Evolutionary conservation across 2,888 invertebrate species (phyloP).

Genomic region (Chrysina gloriosa): DNA sequence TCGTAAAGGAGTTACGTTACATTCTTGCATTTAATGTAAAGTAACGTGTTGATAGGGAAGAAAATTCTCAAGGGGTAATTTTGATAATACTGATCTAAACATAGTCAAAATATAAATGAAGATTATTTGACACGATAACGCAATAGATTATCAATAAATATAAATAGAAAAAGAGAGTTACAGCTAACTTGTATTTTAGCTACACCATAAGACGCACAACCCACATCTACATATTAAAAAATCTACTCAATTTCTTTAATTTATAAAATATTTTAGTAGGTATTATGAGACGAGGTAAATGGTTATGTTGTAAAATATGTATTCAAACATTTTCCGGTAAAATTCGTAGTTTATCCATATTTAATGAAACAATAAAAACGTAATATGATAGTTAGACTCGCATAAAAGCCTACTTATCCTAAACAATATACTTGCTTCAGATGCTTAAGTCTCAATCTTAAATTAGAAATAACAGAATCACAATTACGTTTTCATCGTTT

Average conservation of each 20-base stretch:
- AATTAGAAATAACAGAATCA: background rate
- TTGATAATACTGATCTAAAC: slow-evolving; percentile 8
- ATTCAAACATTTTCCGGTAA: background rate
- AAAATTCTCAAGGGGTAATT: too few species aligned
- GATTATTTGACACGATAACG: slow-evolving; percentile 17
- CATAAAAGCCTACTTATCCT: too few species aligned
- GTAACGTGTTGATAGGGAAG: too few species aligned
- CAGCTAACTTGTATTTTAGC: slow-evolving; percentile 15
- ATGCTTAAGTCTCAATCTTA: too few species aligned
- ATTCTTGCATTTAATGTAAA: too few species aligned
- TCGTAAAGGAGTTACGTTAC: too few species aligned
- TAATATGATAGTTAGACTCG: too few species aligned
- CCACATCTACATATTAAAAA: slow-evolving; percentile 33
- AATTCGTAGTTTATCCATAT: background rate
- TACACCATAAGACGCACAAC: slow-evolving; percentile 27
- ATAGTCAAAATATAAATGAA: background rate
- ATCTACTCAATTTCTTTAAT: slow-evolving; percentile 17
- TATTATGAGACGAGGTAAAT: slow-evolving; percentile 15
- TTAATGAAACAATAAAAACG: background rate
- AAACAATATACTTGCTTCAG: too few species aligned
- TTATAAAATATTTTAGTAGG: slow-evolving; percentile 5
- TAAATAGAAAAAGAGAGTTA: slow-evolving; percentile 11
- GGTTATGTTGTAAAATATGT: slow-evolving; percentile 15
- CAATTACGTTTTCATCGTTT: background rate
- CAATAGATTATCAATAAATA: slow-evolving; percentile 7